Base-by-base conservation (phyloP, 2,888 invertebrate genomes). In the Poecilobothrus nobilitatus region DNA sequence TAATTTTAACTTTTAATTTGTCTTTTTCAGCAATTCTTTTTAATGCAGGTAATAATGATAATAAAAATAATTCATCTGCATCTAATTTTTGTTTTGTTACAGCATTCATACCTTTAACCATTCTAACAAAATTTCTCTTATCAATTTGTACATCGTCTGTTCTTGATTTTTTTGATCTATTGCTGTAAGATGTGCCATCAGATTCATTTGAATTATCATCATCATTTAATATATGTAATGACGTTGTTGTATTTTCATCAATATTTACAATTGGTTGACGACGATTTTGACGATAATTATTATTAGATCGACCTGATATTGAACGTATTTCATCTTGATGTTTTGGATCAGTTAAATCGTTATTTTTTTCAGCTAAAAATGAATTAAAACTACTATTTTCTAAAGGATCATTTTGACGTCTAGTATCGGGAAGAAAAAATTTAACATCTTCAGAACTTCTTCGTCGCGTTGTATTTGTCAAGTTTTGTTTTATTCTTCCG, bases 61-160 rank as follows among this genome's bases (percentile, higher is more conserved):
- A 20, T 65, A 65, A 65, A 65, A 65, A 65, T 37, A 65, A 20
- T 37, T 65, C 65, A 65, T 65, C 65, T 37, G 65, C 12, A 37
- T 65, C 65, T 20, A 34, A 34, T n/a, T 65, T 53, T 18, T 53
- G 53, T 53, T 53, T 53, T 6, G 15, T 18, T 4, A 53, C 53
- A 37, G 37, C 37, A 37, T 12, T 37, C 37, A 37, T 37, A 2
- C 37, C 37, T 37, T 37, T 37, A 37, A 37, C 37, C 37, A 37
- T 37, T 37, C 18, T 53, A 53, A 53, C 18, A 53, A 53, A 53
- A 53, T 53, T 18, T 8, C 37, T 53, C 15, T 18, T 15, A 18
- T 18, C 53, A 15, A 53, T 53, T 18, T 53, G 53, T 3, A 53
- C 53, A 53, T 53, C 53, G 6, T 15, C 15, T 5, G 5, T 15